Evolutionary conservation across 2,113 vertebrate genomes (phyloP), one percentile per base, ranked within the genome.

Genomic region (Eolophus roseicapilla): DNA sequence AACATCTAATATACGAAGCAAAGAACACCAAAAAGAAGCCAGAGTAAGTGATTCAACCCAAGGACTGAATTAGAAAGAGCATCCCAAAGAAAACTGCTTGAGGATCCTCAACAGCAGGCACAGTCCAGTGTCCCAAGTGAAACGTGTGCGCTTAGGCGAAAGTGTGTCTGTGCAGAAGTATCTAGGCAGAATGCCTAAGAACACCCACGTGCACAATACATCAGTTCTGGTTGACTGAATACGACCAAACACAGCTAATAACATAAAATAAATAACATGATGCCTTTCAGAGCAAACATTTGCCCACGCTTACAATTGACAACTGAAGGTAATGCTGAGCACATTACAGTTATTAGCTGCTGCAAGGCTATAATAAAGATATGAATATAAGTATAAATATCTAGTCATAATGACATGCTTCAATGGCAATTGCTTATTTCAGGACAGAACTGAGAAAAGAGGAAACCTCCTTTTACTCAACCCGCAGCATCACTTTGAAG

Each of bases 141-240:
- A 73, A 78, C 0, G 0, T 1, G 9, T 4, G 15, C 21, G 17
- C 68, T 17, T 18, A 33, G 5, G 15, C 29, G 46, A 33, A 52
- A 37, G 33, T 2, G 1, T 16, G 17, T n/a, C 39, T 31, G 25
- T 13, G 63, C 53, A 74, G 33, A 60, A 74, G 13, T 7, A 37
- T 14, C 44, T 37, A 46, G 29, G 65, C 29, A 71, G 55, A 79
- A 55, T 0, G 9, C 7, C 0, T 6, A 74, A 28, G 3, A 49
- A 35, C 16, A 6, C 50, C 46, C 14, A 31, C 41, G 8, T 2
- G 24, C 53, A 75, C 19, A 37, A 43, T 71, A 35, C 3, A 57
- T 6, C 9, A 37, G 10, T 68, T 83, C 52, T 28, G 52, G 6
- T 10, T 60, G 60, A 37, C 17, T 43, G 41, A 55, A 13, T 4